A percentile compares a stretch with the other conserved stretches of the same genome.
Conservation (phyloP, 2,888 invertebrate species). For the Colletes collaris region DNA sequence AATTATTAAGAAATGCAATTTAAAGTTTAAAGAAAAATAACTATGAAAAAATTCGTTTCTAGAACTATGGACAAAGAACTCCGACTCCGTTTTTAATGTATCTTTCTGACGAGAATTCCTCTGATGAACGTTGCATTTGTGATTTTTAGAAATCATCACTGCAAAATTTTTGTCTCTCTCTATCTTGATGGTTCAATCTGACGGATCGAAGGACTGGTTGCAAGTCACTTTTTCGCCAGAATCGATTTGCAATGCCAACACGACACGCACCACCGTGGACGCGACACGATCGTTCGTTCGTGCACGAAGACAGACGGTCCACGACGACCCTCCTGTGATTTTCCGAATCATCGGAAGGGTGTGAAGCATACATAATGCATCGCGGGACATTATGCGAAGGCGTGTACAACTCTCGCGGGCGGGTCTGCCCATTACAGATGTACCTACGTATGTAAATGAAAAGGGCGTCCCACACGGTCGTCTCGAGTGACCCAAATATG, state of each 20-base stretch:
- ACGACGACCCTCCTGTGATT: conserved; percentile 64
- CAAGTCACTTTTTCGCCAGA: conserved; percentile 42
- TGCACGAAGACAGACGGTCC: conserved; percentile 57
- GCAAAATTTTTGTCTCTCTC: background rate
- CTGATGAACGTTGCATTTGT: too few species aligned
- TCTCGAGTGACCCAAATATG: conserved; percentile 68
- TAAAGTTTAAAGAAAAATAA: too few species aligned
- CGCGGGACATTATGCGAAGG: conserved; percentile 71
- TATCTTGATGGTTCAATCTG: conserved; percentile 39
- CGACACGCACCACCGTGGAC: conserved; percentile 47
- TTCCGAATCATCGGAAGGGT: conserved; percentile 75
- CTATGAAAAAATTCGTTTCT: too few species aligned
- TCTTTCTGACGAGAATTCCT: too few species aligned
- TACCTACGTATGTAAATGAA: conserved; percentile 70
- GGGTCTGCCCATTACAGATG: conserved; percentile 70
- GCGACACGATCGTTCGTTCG: conserved; percentile 53
- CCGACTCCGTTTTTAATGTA: too few species aligned
- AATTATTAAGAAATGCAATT: too few species aligned
- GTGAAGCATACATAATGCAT: conserved; percentile 76
- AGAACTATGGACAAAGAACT: too few species aligned
- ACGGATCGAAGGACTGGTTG: conserved; percentile 34
- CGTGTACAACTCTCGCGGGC: conserved; percentile 65
- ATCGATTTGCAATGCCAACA: conserved; percentile 47
- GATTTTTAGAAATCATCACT: too few species aligned
- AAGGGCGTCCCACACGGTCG: conserved; percentile 29